These are phyloP conservation scores for Xenopus borealis DNA, from an alignment of 2,113 vertebrate genomes.

Conservation along the genomic window DNA sequence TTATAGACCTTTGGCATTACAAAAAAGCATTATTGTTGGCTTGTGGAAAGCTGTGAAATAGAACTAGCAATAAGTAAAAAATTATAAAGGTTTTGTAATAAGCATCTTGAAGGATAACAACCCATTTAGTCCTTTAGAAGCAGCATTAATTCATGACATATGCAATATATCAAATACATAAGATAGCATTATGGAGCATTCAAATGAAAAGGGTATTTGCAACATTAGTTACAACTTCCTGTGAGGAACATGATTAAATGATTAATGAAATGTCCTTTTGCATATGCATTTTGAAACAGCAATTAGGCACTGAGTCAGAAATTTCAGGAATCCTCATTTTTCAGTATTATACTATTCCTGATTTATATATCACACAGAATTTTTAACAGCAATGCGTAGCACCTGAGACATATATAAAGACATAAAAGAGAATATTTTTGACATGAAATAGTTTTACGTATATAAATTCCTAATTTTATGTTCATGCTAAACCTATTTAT, in stretches of 20 bases:
- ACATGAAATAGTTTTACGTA: slow-evolving; percentile 85
- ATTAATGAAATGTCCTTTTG: slow-evolving; percentile 99
- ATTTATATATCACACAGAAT: slow-evolving; percentile 93
- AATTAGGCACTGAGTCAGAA: slow-evolving; percentile 94
- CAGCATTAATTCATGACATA: slow-evolving; percentile 98
- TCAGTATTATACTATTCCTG: slow-evolving; percentile 85
- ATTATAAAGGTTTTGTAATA: slow-evolving; percentile 84
- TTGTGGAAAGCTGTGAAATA: slow-evolving; percentile 75
- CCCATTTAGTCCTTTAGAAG: slow-evolving; percentile 88
- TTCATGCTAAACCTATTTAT: slow-evolving; percentile 78
- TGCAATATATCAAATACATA: slow-evolving; percentile 98
- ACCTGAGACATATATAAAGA: slow-evolving; percentile 84
- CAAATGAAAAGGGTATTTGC: slow-evolving; percentile 99
- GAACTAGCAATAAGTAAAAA: slow-evolving; percentile 75
- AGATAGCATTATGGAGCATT: slow-evolving; percentile 97
- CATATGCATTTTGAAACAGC: slow-evolving; percentile 98
- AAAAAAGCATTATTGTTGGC: slow-evolving; percentile 68
- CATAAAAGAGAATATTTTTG: slow-evolving; percentile 81
- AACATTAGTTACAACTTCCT: slow-evolving; percentile 99
- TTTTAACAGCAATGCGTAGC: slow-evolving; percentile 80
- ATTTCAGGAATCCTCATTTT: slow-evolving; percentile 82
- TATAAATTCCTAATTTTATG: slow-evolving; percentile 84
- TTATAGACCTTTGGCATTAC: slow-evolving; percentile 77
- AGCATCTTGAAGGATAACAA: slow-evolving; percentile 89
- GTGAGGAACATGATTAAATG: slow-evolving; percentile 99